phyloP scores from a whole-genome alignment of 2,888 invertebrate species.

The Mesorhabditis spiculigera region DNA sequence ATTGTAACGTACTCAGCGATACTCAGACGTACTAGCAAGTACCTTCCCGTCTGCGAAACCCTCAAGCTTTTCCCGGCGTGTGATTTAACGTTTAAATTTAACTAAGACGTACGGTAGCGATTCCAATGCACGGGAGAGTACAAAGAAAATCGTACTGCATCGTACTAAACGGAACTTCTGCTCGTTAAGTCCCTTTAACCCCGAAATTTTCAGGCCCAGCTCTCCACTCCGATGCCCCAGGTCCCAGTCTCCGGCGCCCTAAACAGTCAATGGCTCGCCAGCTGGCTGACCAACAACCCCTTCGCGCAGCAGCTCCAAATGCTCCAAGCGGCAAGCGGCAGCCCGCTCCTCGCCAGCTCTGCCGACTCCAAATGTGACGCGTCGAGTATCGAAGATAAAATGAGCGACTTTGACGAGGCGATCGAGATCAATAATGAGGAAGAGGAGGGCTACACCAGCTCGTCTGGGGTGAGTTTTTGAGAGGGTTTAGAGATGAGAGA shows the following conservation, averaged over 20 bases:
- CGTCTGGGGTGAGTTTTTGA: conserved; percentile 8
- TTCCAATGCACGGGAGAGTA: no score
- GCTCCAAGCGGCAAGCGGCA: background rate
- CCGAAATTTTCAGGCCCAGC: conserved; percentile 9
- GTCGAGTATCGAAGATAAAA: conserved; percentile 13
- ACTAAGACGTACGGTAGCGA: no score
- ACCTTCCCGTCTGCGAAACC: no score
- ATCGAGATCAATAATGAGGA: conserved; percentile 34
- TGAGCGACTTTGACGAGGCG: conserved; percentile 31
- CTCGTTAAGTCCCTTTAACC: conserved; percentile 14
- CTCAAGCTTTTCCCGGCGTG: no score
- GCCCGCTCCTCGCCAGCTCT: background rate
- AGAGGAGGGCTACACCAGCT: conserved; percentile 16
- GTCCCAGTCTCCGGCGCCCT: conserved; percentile 19
- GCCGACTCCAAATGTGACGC: background rate
- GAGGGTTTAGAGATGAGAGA: background rate
- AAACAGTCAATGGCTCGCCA: conserved; percentile 25
- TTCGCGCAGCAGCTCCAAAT: conserved; percentile 19
- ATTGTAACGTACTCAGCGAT: no score
- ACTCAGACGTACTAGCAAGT: no score
- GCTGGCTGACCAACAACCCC: conserved; percentile 46
- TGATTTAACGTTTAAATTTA: no score
- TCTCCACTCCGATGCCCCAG: conserved; percentile 16
- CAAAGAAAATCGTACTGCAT: conserved; percentile 11
- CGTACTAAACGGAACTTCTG: conserved; percentile 13